A percentile compares a stretch with the other conserved stretches of the same genome.
These are phyloP conservation scores for Xenopus tropicalis DNA, from an alignment of 2,113 vertebrate species.

Conservation along the genomic window DNA sequence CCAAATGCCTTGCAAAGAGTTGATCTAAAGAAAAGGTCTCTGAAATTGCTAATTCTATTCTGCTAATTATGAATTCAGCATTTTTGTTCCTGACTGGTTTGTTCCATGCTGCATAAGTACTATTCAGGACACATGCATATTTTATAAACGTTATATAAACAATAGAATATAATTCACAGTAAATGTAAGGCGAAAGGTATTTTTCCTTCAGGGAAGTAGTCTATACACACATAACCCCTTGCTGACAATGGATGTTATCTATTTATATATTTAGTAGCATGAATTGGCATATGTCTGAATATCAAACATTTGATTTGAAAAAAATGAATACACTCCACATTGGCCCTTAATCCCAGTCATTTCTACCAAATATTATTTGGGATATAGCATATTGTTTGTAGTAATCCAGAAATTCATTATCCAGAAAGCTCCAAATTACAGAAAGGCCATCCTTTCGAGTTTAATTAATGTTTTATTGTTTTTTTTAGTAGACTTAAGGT, in stretches of 20 bases:
- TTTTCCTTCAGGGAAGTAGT: not conserved
- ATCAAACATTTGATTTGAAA: not conserved
- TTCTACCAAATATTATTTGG: no score
- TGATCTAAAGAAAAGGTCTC: conserved; percentile 9
- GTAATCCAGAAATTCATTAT: no score
- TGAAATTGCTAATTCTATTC: conserved; percentile 14
- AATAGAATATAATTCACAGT: conserved; percentile 6
- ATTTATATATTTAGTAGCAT: not conserved
- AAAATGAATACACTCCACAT: no score
- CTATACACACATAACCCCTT: not conserved
- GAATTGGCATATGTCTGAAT: not conserved
- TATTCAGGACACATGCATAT: conserved; percentile 33
- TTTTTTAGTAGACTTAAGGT: no score
- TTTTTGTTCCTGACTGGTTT: conserved; percentile 22
- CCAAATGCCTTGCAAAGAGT: conserved; percentile 1
- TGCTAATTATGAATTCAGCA: conserved; percentile 26
- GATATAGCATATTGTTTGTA: no score
- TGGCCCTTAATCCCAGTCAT: no score
- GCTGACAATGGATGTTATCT: no score
- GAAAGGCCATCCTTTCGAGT: no score
- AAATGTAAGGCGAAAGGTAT: not conserved
- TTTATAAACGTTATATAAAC: conserved; percentile 39
- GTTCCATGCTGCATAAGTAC: conserved; percentile 5
- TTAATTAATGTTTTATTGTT: no score
- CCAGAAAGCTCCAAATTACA: no score